Conservation (phyloP, 2,888 invertebrate species). For the Elgonia sp. region DNA sequence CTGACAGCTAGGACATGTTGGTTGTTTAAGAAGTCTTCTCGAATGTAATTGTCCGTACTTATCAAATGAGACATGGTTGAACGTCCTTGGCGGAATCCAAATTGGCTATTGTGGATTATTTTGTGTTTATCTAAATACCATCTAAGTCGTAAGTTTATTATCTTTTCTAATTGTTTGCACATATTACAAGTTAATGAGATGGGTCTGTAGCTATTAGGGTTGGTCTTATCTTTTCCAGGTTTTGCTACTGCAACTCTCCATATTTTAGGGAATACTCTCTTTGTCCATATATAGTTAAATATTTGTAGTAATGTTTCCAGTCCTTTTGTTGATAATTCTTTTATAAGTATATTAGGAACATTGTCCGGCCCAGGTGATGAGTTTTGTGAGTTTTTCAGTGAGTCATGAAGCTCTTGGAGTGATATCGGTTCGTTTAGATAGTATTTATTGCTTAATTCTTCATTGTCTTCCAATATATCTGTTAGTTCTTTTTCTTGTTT, state of each 20-base stretch:
- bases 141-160: constrained; percentile 60
- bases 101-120: constrained; percentile 63
- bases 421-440: background rate
- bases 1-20: constrained; percentile 70
- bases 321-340: constrained; percentile 54
- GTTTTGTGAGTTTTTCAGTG: background rate
- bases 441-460: background rate
- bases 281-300: constrained; percentile 69
- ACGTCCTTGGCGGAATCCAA: constrained; percentile 65
- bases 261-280: constrained; percentile 49
- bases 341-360: constrained; percentile 59
- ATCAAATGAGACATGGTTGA: constrained; percentile 49
- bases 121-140: constrained; percentile 70
- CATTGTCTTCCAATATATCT: background rate
- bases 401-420: background rate
- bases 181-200: constrained; percentile 62
- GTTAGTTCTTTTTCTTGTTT: background rate
- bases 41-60: constrained; percentile 11
- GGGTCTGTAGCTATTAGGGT: constrained; percentile 61
- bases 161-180: constrained; percentile 75
- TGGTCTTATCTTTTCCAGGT: constrained; percentile 55
- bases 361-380: background rate
- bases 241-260: constrained; percentile 68
- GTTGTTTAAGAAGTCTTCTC: constrained; percentile 42
- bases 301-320: constrained; percentile 44